Conservation (phyloP, 2,888 invertebrate species). For the Meiosimyza platycephala region DNA sequence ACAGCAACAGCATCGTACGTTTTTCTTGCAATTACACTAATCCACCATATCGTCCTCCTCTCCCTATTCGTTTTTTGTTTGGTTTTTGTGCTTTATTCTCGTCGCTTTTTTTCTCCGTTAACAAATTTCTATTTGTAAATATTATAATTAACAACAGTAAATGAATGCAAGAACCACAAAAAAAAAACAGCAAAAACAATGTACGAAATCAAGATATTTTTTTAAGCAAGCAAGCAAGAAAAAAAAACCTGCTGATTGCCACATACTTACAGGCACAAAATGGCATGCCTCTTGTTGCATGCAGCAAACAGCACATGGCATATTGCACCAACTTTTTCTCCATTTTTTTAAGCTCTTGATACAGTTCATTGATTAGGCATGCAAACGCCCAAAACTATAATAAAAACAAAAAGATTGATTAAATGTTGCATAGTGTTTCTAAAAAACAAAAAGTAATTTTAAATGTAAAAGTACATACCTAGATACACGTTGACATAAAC, state of each 20-base stretch:
- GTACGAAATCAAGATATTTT: constrained; percentile 13
- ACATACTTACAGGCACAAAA: constrained; percentile 17
- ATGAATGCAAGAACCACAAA: background rate
- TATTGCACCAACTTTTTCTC: constrained; percentile 5
- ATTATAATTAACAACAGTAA: too few relatives aligned
- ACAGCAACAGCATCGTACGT: too few relatives aligned
- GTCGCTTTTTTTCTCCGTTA: background rate
- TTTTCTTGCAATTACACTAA: too few relatives aligned
- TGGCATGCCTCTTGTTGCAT: constrained; percentile 14
- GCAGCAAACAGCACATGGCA: constrained; percentile 3
- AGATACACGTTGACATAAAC: background rate
- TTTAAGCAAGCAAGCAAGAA: background rate
- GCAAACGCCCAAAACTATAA: constrained; percentile 31
- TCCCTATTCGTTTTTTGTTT: too few relatives aligned
- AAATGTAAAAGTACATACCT: constrained; percentile 4
- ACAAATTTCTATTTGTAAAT: too few relatives aligned
- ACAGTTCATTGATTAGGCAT: constrained; percentile 30
- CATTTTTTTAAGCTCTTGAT: constrained; percentile 9
- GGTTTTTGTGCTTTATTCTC: background rate
- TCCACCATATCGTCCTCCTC: too few relatives aligned
- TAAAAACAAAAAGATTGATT: background rate
- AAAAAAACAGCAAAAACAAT: background rate
- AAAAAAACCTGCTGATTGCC: background rate
- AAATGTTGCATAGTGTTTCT: background rate
- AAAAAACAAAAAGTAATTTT: background rate